Conservation (phyloP, 2,888 invertebrate genomes). For the Drosophila bunnanda region DNA sequence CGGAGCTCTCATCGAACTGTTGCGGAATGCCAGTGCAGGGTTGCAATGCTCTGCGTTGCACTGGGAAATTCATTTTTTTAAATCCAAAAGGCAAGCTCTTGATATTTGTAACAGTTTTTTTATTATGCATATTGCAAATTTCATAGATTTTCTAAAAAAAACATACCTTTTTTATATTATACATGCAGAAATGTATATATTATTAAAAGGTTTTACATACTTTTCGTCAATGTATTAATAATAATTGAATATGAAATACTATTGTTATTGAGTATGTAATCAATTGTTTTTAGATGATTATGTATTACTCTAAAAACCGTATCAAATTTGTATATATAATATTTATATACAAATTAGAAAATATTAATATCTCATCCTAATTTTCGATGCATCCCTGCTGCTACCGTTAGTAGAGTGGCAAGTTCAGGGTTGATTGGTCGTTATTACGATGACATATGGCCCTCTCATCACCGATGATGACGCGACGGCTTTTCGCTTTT, state of each 20-base stretch:
- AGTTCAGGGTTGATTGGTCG: constrained; percentile 66
- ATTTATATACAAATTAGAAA: too few species aligned
- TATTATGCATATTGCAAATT: background rate
- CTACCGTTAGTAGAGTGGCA: constrained; percentile 44
- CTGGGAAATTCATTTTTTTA: constrained; percentile 1
- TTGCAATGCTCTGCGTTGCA: constrained; percentile 33
- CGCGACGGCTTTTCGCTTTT: constrained; percentile 65
- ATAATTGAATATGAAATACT: background rate
- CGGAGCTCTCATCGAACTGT: constrained; percentile 65
- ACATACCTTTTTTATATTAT: background rate
- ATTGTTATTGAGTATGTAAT: too few species aligned
- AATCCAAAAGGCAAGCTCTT: background rate
- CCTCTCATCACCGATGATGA: constrained; percentile 67
- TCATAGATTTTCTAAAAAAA: background rate
- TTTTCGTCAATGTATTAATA: background rate
- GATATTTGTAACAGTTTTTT: background rate
- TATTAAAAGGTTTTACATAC: background rate
- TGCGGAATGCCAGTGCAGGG: constrained; percentile 67
- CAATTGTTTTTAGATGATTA: too few species aligned
- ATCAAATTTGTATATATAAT: too few species aligned
- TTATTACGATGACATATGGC: constrained; percentile 83
- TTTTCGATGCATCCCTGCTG: constrained; percentile 1
- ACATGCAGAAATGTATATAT: background rate
- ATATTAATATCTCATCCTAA: background rate
- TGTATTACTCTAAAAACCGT: too few species aligned